A percentile compares a stretch with the other conserved stretches of the same genome.
phyloP scores from a whole-genome alignment of 23 tunicate genomes.

The Trididemnum nubilum region DNA sequence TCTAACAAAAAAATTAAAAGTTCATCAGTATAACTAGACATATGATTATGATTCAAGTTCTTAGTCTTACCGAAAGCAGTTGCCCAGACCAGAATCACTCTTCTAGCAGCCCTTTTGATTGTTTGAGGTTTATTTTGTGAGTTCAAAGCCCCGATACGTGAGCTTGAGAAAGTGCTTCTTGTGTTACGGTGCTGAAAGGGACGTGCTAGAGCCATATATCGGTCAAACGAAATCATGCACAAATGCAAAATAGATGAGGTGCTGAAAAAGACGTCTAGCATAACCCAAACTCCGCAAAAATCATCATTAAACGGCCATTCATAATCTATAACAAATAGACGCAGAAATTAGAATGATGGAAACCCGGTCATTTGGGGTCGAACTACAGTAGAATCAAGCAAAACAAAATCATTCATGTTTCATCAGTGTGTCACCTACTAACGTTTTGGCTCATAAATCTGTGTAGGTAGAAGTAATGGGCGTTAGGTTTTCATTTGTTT shows the following conservation, averaged over 20 bases:
- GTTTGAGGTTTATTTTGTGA: constrained; percentile 13
- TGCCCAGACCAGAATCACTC: constrained; percentile 50
- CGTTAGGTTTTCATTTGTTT: too few species aligned
- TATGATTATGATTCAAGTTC: too few species aligned
- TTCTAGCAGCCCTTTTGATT: constrained; percentile 13
- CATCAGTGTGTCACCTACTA: too few species aligned
- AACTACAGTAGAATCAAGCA: too few species aligned
- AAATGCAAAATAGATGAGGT: constrained; percentile 87
- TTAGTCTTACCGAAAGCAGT: constrained; percentile 48
- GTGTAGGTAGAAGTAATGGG: too few species aligned
- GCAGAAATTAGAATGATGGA: too few species aligned
- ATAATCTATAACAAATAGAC: constrained; percentile 58
- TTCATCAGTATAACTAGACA: too few species aligned
- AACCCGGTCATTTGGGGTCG: too few species aligned
- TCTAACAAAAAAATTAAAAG: too few species aligned
- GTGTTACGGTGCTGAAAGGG: constrained; percentile 46
- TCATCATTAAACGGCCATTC: constrained; percentile 77
- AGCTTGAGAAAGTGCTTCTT: background rate
- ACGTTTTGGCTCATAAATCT: too few species aligned
- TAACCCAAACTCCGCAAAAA: constrained; percentile 78
- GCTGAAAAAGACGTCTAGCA: constrained; percentile 95
- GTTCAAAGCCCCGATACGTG: background rate
- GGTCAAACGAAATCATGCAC: constrained; percentile 83
- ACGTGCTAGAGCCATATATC: constrained; percentile 73
- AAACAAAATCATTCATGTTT: too few species aligned